These are phyloP conservation scores for Hyles lineata DNA, from an alignment of 2,888 invertebrate species.

Conservation along the genomic window DNA sequence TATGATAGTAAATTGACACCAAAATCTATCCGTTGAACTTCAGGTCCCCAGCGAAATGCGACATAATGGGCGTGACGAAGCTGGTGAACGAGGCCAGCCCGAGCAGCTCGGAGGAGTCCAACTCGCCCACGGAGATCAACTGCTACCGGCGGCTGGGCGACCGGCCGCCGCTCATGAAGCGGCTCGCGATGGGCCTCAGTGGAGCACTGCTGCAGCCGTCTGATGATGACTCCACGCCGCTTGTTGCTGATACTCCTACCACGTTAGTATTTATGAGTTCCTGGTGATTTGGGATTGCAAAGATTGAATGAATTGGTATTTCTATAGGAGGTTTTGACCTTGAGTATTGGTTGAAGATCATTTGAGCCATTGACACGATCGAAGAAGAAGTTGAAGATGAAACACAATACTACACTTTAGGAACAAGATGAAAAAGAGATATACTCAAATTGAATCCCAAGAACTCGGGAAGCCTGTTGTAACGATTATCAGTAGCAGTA, in stretches of 20 bases:
- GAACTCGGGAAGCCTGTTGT: too few species aligned
- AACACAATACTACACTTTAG: too few species aligned
- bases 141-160: constrained; percentile 91
- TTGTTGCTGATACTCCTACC: constrained; percentile 88
- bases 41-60: constrained; percentile 75
- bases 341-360: too few species aligned
- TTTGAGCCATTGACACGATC: too few species aligned
- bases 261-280: constrained; percentile 62
- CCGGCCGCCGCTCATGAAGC: constrained; percentile 92
- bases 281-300: too few species aligned
- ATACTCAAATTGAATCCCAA: too few species aligned
- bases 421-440: too few species aligned
- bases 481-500: too few species aligned
- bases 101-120: constrained; percentile 93
- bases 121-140: constrained; percentile 94
- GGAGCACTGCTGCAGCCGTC: constrained; percentile 79
- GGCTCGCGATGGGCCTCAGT: constrained; percentile 91
- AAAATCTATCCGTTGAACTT: constrained; percentile 34
- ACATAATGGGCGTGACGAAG: constrained; percentile 68
- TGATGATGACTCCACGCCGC: constrained; percentile 90
- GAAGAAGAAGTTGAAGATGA: too few species aligned
- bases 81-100: constrained; percentile 77
- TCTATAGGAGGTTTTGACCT: too few species aligned
- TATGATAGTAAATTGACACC: too few species aligned
- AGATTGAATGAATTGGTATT: too few species aligned